These are phyloP conservation scores for Aspidapion aeneum DNA, from an alignment of 2,888 invertebrate genomes.

Conservation along the genomic window DNA sequence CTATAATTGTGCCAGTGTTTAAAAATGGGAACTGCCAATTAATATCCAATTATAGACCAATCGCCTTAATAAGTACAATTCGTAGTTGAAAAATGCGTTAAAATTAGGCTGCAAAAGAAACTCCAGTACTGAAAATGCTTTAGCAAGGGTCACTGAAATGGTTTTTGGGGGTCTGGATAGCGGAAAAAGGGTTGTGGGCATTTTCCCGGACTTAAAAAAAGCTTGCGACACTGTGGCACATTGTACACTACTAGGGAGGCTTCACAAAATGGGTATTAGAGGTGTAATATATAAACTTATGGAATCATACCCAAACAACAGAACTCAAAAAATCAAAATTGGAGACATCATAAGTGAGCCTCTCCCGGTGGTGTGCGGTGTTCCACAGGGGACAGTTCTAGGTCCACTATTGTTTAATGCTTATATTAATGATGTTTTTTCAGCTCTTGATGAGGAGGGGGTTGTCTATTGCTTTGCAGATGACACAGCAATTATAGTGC, in stretches of 20 bases:
- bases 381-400: slow-evolving; percentile 7
- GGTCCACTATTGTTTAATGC: slow-evolving; percentile 9
- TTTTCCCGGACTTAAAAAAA: not conserved
- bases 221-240: slow-evolving; percentile 1
- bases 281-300: not conserved
- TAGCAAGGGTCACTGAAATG: no score
- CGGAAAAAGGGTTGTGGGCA: slow-evolving; percentile 1
- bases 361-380: not conserved
- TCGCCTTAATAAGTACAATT: no score
- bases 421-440: slow-evolving; percentile 27
- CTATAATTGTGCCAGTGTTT: no score
- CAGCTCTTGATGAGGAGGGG: not conserved
- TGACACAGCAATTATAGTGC: slow-evolving; percentile 1
- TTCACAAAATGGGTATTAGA: not conserved
- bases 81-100: not conserved
- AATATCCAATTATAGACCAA: no score
- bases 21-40: no score
- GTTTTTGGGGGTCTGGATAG: not conserved
- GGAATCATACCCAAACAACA: not conserved
- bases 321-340: not conserved
- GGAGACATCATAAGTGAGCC: not conserved
- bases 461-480: slow-evolving; percentile 3
- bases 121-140: not conserved
- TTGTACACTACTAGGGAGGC: not conserved
- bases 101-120: not conserved